Conservation (phyloP, 2,113 vertebrate species). For the Myodes glareolus region DNA sequence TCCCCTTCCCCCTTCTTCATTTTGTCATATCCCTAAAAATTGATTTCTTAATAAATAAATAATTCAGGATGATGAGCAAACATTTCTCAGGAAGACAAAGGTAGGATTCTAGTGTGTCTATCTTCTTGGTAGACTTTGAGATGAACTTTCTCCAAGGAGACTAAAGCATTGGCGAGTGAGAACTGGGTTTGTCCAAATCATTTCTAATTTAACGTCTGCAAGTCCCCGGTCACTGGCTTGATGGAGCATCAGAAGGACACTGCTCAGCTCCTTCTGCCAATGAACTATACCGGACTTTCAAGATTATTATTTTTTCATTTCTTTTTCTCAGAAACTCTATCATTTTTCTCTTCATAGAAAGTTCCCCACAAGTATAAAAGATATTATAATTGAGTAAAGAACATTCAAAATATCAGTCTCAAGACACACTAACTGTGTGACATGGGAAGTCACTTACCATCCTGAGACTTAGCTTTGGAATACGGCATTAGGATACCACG, state of each 20-base stretch:
- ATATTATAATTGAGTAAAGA: background rate
- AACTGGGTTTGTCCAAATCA: conserved; percentile 20
- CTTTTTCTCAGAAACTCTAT: conserved; percentile 18
- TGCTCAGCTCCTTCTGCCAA: background rate
- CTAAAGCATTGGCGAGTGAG: background rate
- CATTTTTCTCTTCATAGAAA: background rate
- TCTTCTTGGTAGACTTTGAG: conserved; percentile 43
- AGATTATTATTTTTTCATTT: background rate
- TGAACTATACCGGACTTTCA: background rate
- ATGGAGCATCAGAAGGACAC: background rate
- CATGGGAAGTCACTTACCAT: background rate
- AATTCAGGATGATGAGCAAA: conserved; percentile 32
- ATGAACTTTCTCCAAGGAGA: background rate
- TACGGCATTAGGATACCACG: background rate
- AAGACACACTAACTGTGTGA: background rate
- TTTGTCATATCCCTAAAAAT: background rate
- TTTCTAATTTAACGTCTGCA: background rate
- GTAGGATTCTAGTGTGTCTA: background rate
- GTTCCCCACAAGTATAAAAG: conserved; percentile 34
- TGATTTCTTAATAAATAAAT: conserved; percentile 60
- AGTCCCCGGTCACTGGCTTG: background rate
- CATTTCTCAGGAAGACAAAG: background rate
- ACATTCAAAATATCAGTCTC: background rate
- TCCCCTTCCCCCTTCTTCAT: background rate
- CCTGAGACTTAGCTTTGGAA: background rate